A percentile compares a stretch with the other conserved stretches of the same genome.
Conservation (phyloP, 2,113 vertebrate species). For the Callithrix jacchus region DNA sequence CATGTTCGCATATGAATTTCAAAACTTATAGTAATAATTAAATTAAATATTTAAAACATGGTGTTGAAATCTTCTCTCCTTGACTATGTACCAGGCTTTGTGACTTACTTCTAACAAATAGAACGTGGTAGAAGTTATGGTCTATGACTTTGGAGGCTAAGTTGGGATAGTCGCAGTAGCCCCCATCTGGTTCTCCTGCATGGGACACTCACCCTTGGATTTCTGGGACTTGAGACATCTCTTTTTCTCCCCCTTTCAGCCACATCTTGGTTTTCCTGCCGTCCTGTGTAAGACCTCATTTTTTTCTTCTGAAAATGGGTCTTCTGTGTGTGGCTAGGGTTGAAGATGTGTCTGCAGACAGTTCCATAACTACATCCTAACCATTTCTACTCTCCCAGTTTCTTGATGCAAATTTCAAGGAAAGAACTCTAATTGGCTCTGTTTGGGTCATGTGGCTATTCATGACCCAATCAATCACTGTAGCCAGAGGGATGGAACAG, state of each 20-base stretch:
- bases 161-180: neutral
- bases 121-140: fast-evolving
- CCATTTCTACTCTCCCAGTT: neutral
- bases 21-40: no score
- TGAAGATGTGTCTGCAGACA: neutral
- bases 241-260: neutral
- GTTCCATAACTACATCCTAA: no score
- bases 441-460: neutral
- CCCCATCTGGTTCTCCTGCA: neutral
- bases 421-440: neutral
- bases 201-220: neutral
- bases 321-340: neutral
- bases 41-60: neutral
- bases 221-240: neutral
- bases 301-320: neutral
- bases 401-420: neutral
- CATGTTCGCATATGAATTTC: no score
- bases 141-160: neutral
- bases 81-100: no score
- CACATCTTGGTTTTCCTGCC: neutral
- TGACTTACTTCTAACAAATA: no score
- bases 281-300: neutral
- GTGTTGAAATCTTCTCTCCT: neutral
- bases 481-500: neutral
- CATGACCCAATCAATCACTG: neutral